phyloP scores from a whole-genome alignment of 2,888 invertebrate genomes.

The Drosophila subsilvestris region DNA sequence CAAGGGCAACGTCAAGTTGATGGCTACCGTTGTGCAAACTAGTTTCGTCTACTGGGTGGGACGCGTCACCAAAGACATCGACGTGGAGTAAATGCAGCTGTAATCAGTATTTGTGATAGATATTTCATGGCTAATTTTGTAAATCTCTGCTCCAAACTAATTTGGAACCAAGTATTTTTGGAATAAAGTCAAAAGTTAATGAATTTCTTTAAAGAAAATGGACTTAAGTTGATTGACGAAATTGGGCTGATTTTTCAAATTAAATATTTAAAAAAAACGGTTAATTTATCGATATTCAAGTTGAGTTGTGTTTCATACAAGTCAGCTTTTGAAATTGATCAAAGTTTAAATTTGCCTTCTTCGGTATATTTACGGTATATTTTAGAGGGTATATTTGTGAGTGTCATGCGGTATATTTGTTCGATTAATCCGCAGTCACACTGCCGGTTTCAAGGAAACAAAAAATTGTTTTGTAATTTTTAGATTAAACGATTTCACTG shows the following conservation, averaged over 20 bases:
- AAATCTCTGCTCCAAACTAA: conserved; percentile 34
- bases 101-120: conserved; percentile 65
- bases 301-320: not conserved
- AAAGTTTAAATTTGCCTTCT: no score
- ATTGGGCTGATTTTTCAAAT: not conserved
- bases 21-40: conserved; percentile 88
- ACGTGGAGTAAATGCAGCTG: conserved; percentile 83
- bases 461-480: conserved; percentile 46
- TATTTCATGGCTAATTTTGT: conserved; percentile 47
- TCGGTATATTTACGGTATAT: no score
- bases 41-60: conserved; percentile 90
- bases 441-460: no score
- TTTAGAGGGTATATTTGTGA: no score
- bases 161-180: conserved; percentile 60
- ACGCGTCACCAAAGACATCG: conserved; percentile 87
- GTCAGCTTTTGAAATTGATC: not conserved
- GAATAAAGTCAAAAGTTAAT: conserved; percentile 58
- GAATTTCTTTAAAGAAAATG: conserved; percentile 6
- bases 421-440: no score
- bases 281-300: not conserved
- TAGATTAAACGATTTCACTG: conserved; percentile 5
- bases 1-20: conserved; percentile 87
- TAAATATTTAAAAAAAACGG: not conserved
- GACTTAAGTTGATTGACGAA: no score
- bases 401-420: no score